Evolutionary conservation across 2,113 vertebrate genomes (phyloP).

Genomic region (Paraplagusia blochii): DNA sequence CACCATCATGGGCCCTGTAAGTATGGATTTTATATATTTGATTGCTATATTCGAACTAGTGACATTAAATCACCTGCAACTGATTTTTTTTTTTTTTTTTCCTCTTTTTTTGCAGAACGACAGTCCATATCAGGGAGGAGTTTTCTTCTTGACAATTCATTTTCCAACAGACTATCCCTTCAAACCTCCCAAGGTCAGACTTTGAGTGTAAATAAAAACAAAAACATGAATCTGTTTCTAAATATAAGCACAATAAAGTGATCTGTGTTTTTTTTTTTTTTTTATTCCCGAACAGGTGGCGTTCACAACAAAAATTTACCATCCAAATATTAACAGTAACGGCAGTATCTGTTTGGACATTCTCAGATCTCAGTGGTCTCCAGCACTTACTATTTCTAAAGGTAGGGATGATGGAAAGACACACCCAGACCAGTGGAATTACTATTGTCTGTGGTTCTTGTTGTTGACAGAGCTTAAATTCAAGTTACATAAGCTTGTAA

Average conservation of each 20-base stretch:
- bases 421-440: background rate
- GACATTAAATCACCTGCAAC: background rate
- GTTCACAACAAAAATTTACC: conserved; percentile 81
- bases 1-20: conserved; percentile 81
- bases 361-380: conserved; percentile 82
- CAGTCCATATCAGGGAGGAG: conserved; percentile 81
- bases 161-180: conserved; percentile 83
- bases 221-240: no score
- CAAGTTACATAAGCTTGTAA: no score
- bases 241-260: background rate
- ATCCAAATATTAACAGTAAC: conserved; percentile 84
- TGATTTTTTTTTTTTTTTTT: background rate
- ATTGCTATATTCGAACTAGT: background rate
- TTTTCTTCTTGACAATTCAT: conserved; percentile 82
- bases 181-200: conserved; percentile 80
- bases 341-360: conserved; percentile 84
- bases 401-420: conserved; percentile 48
- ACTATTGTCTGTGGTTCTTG: no score
- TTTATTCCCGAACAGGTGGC: conserved; percentile 73
- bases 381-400: conserved; percentile 82
- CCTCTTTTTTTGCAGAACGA: conserved; percentile 62
- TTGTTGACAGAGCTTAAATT: background rate
- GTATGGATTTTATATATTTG: conserved; percentile 42
- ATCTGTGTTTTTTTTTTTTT: background rate
- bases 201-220: no score